Evolutionary conservation across 2,113 vertebrate genomes (phyloP), one percentile per base, ranked within the genome.

Genomic region (Centropristis striata): DNA sequence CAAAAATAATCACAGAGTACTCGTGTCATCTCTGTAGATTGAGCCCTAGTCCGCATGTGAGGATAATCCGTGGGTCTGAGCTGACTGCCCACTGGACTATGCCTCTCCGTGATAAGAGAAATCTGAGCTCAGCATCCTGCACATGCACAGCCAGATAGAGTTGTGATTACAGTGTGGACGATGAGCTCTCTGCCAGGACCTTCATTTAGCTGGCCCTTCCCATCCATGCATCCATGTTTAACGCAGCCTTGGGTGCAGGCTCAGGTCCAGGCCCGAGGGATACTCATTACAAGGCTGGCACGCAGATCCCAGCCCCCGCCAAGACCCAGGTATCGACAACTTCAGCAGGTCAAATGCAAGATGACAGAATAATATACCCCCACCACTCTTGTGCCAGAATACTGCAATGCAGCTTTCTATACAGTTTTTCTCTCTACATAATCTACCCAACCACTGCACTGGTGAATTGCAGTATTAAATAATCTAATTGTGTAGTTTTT

Each of bases 81-180:
- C 71, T 8, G 18, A 39, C 75, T 67, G 50, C 55, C 75, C 84
- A 72, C 71, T 83, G 55, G 71, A 81, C 74, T 71, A 75, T 78
- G 71, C 25, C 70, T 86, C 71, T 55, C 57, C 44, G 82, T 58
- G 89, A 91, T 89, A 90, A 86, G 78, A 91, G 82, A 85, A 88
- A 91, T 90, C 80, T 51, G 78, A 89, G 86, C 77, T 61, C 75
- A 79, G 85, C 88, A 88, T 69, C 47, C 71, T 81, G 76, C 18
- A 20, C 78, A 58, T 75, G 65, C 51, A 51, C 42, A 82, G 75
- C 80, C 81, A 81, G 85, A 90, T 69, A 80, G 83, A 89, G 82
- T 58, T 69, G 67, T 91, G 89, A 90, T 92, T 88, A 88, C 80
- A 88, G 84, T 61, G 60, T 73, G 78, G 55, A 71, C 28, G 11